Base-by-base conservation (phyloP, 2,888 invertebrate genomes). In the Brachycybe producta region DNA sequence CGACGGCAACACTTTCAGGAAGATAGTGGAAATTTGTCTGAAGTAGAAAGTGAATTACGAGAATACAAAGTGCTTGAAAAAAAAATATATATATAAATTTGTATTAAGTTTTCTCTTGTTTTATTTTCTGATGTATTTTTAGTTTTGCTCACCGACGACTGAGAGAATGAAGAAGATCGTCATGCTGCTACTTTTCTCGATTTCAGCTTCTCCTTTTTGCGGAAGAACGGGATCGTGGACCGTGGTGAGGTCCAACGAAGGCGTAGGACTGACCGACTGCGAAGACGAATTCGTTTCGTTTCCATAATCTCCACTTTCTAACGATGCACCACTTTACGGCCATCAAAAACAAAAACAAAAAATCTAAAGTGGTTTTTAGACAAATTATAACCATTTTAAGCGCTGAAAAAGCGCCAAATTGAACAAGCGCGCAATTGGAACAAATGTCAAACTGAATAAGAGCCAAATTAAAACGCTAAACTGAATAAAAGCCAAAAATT, bases 111-210 rank as follows among this genome's bases (percentile, higher is more conserved):
- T 19, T 41, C 5, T 13, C n/a, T 41, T 21, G 23, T 23, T 21
- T 41, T 23, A n/a, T n/a, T n/a, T n/a, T n/a, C n/a, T n/a, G n/a
- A n/a, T n/a, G n/a, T n/a, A n/a, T n/a, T n/a, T n/a, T 21, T 41
- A 5, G 7, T 7, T 30, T 28, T 27, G 60, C 61, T 58, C 59
- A 71, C 72, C 73, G 52, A 98, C 74, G 11, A 98, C 88, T 62
- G 92, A 86, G 1, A 98, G 74, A 13, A 98, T 94, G 67, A 98
- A 97, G 69, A 98, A 98, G 65, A 98, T 91, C 0, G 97, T 88
- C 77, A 95, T 82, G 1, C 92, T 94, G 62, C 88, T 91, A 62
- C 90, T 86, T 63, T 94, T 91, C 66, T 97, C 95, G 68, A 90
- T 87, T 70, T 95, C 91, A 2, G 90, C 90, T 2, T 90, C 83